Conservation (phyloP, 2,113 vertebrate genomes). For the Petrocephalus microphthalmus region DNA sequence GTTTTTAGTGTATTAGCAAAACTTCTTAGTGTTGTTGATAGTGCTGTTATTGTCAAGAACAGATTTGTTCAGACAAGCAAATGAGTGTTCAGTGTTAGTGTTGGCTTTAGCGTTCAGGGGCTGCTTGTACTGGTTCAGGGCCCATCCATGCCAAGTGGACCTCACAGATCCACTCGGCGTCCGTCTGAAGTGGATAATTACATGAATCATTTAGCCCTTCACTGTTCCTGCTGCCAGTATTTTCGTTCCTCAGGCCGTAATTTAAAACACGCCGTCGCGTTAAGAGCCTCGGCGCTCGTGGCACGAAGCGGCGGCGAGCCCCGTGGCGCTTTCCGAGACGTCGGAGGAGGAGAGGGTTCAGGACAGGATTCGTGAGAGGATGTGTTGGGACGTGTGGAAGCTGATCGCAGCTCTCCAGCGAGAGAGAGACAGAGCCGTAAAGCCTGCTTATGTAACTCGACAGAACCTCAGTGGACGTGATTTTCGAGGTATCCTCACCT, state of each 20-base stretch:
- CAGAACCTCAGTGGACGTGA: neutral
- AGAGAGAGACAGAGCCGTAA: neutral
- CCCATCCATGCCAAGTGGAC: slow-evolving; percentile 27
- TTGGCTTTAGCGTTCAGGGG: neutral
- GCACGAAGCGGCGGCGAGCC: slow-evolving; percentile 35
- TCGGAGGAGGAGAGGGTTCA: neutral
- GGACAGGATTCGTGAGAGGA: neutral
- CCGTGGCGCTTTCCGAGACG: slow-evolving; percentile 21
- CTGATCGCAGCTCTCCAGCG: slow-evolving; percentile 30
- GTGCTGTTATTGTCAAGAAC: neutral
- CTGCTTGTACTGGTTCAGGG: slow-evolving; percentile 18
- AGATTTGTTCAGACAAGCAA: neutral
- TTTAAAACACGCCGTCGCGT: slow-evolving; percentile 49
- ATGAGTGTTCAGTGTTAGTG: neutral
- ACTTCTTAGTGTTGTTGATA: neutral
- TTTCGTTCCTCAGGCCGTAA: slow-evolving; percentile 36
- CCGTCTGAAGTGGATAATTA: slow-evolving; percentile 27
- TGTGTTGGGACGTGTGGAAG: slow-evolving; percentile 35
- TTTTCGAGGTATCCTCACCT: neutral
- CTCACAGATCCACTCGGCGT: neutral
- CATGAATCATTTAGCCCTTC: slow-evolving; percentile 40
- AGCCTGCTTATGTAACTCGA: neutral
- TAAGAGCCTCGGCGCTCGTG: slow-evolving; percentile 40
- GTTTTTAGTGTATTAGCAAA: neutral
- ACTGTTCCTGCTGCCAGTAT: slow-evolving; percentile 22